Evolutionary conservation across 23 tunicate genomes (phyloP), one percentile per base, ranked within the genome.

Genomic region (Pegea sp.): DNA sequence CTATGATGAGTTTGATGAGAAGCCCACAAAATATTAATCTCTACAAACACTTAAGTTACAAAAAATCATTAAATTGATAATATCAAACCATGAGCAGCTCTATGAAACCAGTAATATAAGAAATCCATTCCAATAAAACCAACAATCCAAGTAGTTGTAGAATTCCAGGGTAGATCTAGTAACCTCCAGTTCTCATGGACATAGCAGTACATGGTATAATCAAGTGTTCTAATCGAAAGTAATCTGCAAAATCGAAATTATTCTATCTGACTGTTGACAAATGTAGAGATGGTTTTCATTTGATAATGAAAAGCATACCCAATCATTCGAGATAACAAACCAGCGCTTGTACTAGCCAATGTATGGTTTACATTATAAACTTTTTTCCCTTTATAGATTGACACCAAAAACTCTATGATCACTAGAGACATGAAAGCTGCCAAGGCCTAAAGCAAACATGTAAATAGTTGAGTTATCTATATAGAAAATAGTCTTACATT

Each of bases 1-100:
- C 91, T 78, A 44, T 90, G 98, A 67, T 90, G 98, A 29, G 93
- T 81, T 34, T 81, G 93, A 34, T 81, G 93, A 20, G 75, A 28
- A 26, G 44, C 65, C 93, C 93, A 81, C 20, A 81, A 31, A 6
- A 81, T 0, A 53, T 81, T 81, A 4, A 81, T 69, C 62, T 81
- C 93, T 81, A 65, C 24, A 25, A 33, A 71, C 4, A 38, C n/a
- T n/a, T n/a, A n/a, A n/a, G n/a, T n/a, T n/a, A n/a, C n/a, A n/a
- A n/a, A n/a, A n/a, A n/a, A n/a, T n/a, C n/a, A n/a, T n/a, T n/a
- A n/a, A n/a, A n/a, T n/a, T n/a, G 11, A 22, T 24, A 29, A 20
- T 7, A 24, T 22, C 57, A 32, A 29, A 59, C 93, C 93, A 66
- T 81, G 93, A 2, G 93, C 73, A 2, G 60, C 61, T 24, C 93